These are phyloP conservation scores for Rhamnusium bicolor DNA, from an alignment of 2,888 invertebrate genomes.

Conservation along the genomic window DNA sequence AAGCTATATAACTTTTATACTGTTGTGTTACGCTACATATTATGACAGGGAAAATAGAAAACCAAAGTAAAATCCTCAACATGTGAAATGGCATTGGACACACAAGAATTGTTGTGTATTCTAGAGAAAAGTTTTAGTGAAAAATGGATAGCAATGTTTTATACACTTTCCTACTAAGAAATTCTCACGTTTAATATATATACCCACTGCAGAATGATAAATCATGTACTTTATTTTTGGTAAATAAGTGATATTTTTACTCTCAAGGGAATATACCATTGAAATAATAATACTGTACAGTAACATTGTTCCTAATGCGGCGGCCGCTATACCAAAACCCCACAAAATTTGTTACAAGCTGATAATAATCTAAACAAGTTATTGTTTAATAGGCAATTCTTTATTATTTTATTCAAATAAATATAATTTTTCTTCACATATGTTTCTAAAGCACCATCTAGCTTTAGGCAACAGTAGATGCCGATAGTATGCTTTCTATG, in stretches of 20 bases:
- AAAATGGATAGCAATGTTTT: neutral
- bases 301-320: neutral
- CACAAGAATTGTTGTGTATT: neutral
- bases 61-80: neutral
- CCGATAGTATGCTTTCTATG: too few relatives aligned
- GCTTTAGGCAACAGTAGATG: too few relatives aligned
- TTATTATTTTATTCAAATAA: too few relatives aligned
- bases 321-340: too few relatives aligned
- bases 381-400: too few relatives aligned
- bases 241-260: slow-evolving; percentile 21
- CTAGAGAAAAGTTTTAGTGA: neutral
- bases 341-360: too few relatives aligned
- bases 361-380: too few relatives aligned
- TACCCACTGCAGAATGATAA: neutral
- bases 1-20: neutral
- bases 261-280: neutral
- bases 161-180: neutral
- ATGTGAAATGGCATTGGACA: neutral
- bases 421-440: too few relatives aligned
- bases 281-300: neutral
- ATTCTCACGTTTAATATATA: slow-evolving; percentile 6
- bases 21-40: neutral
- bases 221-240: slow-evolving; percentile 15
- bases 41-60: neutral
- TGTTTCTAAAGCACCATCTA: too few relatives aligned